Evolutionary conservation across 2,888 invertebrate genomes (phyloP).

Genomic region (Pomacea canaliculata): DNA sequence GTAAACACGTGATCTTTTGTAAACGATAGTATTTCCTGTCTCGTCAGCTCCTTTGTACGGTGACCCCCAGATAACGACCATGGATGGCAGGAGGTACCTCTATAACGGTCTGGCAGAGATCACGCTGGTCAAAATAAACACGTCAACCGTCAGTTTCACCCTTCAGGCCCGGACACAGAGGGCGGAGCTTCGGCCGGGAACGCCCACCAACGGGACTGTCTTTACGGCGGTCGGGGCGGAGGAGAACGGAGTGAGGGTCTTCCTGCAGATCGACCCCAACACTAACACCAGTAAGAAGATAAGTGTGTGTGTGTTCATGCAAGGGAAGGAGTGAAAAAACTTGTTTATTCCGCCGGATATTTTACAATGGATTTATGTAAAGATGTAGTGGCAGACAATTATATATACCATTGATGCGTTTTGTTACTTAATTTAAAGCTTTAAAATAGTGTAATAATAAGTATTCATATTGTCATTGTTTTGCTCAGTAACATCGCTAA

Average conservation of each 20-base stretch:
- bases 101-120: slow-evolving; percentile 44
- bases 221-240: slow-evolving; percentile 41
- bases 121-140: slow-evolving; percentile 25
- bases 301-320: no score
- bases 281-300: slow-evolving; percentile 6
- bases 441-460: no score
- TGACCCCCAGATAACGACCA: slow-evolving; percentile 43
- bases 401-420: no score
- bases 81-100: slow-evolving; percentile 35
- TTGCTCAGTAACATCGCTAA: no score
- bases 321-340: no score
- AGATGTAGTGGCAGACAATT: no score
- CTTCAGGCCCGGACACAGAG: slow-evolving; percentile 37
- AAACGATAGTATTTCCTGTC: background rate
- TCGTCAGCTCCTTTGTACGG: slow-evolving; percentile 18
- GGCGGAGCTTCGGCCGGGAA: slow-evolving; percentile 27
- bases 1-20: background rate
- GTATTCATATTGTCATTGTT: no score
- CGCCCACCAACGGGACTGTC: slow-evolving; percentile 36
- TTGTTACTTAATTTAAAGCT: no score
- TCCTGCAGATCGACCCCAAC: slow-evolving; percentile 34
- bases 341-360: no score
- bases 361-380: no score
- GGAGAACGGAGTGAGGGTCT: slow-evolving; percentile 29
- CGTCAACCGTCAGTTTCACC: slow-evolving; percentile 13